Conservation (phyloP, 2,113 vertebrate species). For the Syngnathus scovelli region DNA sequence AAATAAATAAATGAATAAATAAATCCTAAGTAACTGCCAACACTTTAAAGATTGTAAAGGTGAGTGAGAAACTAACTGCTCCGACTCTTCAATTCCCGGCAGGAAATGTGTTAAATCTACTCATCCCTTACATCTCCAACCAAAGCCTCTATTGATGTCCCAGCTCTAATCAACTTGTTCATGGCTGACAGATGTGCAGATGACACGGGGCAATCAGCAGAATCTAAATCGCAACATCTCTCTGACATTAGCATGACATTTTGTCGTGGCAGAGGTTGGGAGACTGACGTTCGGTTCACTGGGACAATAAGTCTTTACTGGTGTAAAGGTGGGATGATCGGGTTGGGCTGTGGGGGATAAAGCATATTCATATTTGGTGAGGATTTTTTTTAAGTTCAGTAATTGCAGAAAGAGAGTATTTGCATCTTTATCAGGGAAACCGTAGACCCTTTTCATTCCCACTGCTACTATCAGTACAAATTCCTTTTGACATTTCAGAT, state of each 20-base stretch:
- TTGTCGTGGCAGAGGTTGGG: constrained; percentile 66
- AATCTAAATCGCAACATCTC: constrained; percentile 76
- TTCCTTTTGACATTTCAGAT: constrained; percentile 76
- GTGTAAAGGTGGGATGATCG: constrained; percentile 3
- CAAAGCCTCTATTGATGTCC: constrained; percentile 67
- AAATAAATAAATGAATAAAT: neutral
- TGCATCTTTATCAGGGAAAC: constrained; percentile 62
- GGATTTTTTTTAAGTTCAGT: constrained; percentile 67
- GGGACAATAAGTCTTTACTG: constrained; percentile 58
- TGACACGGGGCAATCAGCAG: constrained; percentile 65
- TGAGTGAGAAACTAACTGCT: constrained; percentile 52
- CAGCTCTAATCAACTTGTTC: constrained; percentile 66
- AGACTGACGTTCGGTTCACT: constrained; percentile 56
- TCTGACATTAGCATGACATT: constrained; percentile 79
- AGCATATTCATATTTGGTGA: constrained; percentile 70
- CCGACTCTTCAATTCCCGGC: constrained; percentile 51
- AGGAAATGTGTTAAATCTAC: constrained; percentile 37
- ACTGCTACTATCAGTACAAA: constrained; percentile 67
- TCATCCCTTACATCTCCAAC: constrained; percentile 22
- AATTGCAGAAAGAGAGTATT: constrained; percentile 39
- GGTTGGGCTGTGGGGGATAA: neutral
- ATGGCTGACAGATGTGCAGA: constrained; percentile 48
- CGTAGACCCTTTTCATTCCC: constrained; percentile 59
- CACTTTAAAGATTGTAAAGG: constrained; percentile 53
- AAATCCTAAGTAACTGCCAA: constrained; percentile 33